These are phyloP conservation scores for Rotaria socialis DNA, from an alignment of 2,888 invertebrate species.

Conservation along the genomic window DNA sequence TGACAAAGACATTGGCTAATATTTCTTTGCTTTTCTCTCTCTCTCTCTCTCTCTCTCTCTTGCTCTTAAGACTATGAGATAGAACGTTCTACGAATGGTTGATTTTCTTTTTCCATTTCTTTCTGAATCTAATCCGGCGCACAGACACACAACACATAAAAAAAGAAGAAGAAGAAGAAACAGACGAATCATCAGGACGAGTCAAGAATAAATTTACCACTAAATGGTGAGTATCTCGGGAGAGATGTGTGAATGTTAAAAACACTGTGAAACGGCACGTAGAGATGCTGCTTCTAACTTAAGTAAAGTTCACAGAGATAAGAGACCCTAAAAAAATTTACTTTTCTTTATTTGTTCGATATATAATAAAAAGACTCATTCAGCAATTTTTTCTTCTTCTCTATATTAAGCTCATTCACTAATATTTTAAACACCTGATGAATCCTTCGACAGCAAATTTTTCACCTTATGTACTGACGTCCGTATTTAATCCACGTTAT, in stretches of 20 bases:
- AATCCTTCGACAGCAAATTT: neutral
- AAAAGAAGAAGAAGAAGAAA: neutral
- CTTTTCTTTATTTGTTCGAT: neutral
- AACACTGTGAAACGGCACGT: neutral
- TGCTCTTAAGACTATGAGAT: neutral
- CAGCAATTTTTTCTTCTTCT: neutral
- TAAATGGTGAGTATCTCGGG: conserved; percentile 23
- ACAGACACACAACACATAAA: neutral
- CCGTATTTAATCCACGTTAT: conserved; percentile 13
- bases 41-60: neutral
- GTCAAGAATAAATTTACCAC: conserved; percentile 13
- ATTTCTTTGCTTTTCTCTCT: neutral
- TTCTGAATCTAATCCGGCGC: neutral
- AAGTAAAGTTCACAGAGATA: conserved; percentile 13
- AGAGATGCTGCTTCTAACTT: conserved; percentile 1
- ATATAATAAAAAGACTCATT: neutral
- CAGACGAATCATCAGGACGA: conserved; percentile 27
- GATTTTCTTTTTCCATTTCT: conserved; percentile 13
- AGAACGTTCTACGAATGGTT: neutral
- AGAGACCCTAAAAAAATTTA: conserved; percentile 14
- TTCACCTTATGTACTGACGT: neutral
- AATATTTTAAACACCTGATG: neutral
- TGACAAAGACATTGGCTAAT: conserved; percentile 22
- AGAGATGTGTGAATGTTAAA: conserved; percentile 21
- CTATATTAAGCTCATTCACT: neutral